These are phyloP conservation scores for Anoncus sp. DNA, from an alignment of 2,888 invertebrate species.

Conservation along the genomic window DNA sequence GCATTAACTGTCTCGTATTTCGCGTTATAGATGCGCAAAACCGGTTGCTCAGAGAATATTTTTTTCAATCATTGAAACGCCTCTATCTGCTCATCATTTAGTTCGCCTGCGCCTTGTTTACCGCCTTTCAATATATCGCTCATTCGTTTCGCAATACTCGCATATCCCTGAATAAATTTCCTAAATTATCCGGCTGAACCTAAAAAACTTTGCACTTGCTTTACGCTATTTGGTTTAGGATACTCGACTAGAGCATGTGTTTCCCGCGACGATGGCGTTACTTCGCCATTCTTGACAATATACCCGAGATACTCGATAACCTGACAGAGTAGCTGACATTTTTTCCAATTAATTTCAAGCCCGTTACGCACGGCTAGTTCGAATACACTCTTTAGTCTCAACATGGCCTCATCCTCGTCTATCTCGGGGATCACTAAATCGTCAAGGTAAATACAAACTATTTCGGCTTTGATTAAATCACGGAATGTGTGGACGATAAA, in stretches of 20 bases:
- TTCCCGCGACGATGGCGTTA: constrained; percentile 52
- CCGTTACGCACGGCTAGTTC: constrained; percentile 40
- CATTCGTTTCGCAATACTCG: background rate
- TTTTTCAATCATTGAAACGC: no score
- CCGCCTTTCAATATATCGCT: background rate
- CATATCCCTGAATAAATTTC: constrained; percentile 53
- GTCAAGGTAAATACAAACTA: constrained; percentile 46
- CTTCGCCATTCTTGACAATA: constrained; percentile 35
- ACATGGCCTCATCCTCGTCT: constrained; percentile 25
- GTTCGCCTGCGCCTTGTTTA: no score
- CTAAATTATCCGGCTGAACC: constrained; percentile 49
- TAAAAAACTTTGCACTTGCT: constrained; percentile 42
- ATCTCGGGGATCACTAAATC: constrained; percentile 51
- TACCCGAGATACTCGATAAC: constrained; percentile 55
- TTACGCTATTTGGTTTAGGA: constrained; percentile 36
- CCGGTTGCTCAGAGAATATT: no score
- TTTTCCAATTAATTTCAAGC: constrained; percentile 53
- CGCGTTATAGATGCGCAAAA: no score
- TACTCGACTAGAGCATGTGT: constrained; percentile 55
- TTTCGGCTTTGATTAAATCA: constrained; percentile 18
- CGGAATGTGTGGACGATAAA: constrained; percentile 64
- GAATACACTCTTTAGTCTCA: constrained; percentile 44
- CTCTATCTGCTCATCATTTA: no score
- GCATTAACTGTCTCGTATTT: no score
- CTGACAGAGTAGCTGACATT: constrained; percentile 54